Evolutionary conservation across 1,140 invertebrate genomes (phyloP), one percentile per base, ranked within the genome.

Genomic region (Trichonephila inaurata): DNA sequence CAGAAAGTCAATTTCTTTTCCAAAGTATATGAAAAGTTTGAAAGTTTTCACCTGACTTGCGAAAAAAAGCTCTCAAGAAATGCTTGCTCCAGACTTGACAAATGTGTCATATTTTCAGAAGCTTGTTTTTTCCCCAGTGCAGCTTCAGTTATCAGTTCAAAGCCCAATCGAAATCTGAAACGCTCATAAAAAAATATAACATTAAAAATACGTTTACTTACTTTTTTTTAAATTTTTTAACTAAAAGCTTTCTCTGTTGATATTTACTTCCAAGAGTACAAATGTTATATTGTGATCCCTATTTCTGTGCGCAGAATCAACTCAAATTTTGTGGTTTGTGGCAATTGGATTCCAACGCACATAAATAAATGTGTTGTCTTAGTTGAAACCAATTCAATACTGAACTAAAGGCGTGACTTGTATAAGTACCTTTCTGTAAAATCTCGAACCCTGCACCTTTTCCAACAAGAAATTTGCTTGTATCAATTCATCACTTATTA

Each of bases 191-290:
- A 58, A 51, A 51, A 0, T 10, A 28, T 28, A 77, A 6, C 12
- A 77, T 7, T 12, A 8, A n/a, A 51, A 7, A 77, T 5, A 28
- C 69, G 24, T 51, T 51, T 8, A 51, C 44, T 51, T 51, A 1
- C 44, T 51, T 51, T 51, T 51, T 51, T 51, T n/a, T 77, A 4
- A 77, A 77, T 0, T 21, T 77, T 77, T n/a, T 7, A 40, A 83
- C 8, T 44, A n/a, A 58, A 21, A 24, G 16, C 28, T 7, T 28
- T 86, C 18, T 58, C 58, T 86, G 51, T 44, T 44, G 44, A 44
- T 61, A 64, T 61, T 87, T 33, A 64, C 85, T 87, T 83, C 51
- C 81, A 83, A 83, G 51, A 87, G 61, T 87, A 62, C 85, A 87
- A 87, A 87, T 44, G 24, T 28, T 77, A 6, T 33, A 77, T 77